Conservation (phyloP, 2,888 invertebrate species). For the Trileptium ribeirensis region DNA sequence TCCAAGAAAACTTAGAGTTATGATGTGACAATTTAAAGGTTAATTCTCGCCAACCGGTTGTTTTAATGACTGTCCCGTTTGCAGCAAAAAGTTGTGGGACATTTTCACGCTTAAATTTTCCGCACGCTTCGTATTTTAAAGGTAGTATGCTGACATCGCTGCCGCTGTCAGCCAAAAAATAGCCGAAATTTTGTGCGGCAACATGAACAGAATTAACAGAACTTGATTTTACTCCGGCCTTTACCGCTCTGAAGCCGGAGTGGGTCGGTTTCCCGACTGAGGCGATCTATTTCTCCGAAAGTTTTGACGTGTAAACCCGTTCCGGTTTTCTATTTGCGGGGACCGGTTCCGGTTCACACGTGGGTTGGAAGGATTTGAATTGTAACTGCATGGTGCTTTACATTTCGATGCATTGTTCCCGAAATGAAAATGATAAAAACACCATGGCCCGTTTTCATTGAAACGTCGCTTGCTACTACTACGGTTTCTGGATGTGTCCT, state of each 20-base stretch:
- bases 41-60: background rate
- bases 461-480: background rate
- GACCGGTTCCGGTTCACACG: no score
- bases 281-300: background rate
- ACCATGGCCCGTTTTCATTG: background rate
- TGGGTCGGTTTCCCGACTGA: background rate
- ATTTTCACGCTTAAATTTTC: background rate
- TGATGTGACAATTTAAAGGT: background rate
- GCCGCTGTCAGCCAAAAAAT: constrained; percentile 2
- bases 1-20: background rate
- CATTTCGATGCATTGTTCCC: background rate
- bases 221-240: background rate
- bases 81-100: background rate
- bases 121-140: background rate
- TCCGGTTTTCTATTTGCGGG: background rate
- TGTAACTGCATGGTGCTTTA: background rate
- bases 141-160: background rate
- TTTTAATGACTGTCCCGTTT: background rate
- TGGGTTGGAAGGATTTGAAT: no score
- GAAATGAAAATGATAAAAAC: background rate
- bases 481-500: background rate
- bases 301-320: background rate
- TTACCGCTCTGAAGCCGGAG: background rate
- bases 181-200: background rate
- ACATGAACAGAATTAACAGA: background rate